Evolutionary conservation across 2,888 invertebrate genomes (phyloP).

Genomic region (Limnephilus lunatus): DNA sequence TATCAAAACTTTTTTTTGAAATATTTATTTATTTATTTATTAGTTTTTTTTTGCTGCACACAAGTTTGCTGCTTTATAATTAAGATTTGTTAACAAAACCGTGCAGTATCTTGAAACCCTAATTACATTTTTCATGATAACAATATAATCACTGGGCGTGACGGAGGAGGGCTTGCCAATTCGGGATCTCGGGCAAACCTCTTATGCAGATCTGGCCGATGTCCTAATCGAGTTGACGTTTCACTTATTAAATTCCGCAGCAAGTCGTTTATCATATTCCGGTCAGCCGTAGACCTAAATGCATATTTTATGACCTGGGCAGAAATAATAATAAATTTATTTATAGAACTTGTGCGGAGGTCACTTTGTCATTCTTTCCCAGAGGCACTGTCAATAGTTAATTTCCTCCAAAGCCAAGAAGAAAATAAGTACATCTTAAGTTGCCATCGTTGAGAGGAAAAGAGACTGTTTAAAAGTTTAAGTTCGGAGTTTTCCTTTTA

Average conservation of each 20-base stretch:
- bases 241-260: neutral
- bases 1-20: too few relatives aligned
- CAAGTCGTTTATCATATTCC: neutral
- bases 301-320: neutral
- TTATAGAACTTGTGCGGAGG: neutral
- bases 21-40: too few relatives aligned
- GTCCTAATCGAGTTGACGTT: neutral
- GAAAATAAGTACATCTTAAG: neutral
- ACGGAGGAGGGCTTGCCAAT: neutral
- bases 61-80: too few relatives aligned
- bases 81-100: too few relatives aligned
- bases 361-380: conserved; percentile 9
- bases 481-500: neutral
- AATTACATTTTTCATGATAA: neutral
- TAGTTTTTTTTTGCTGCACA: too few relatives aligned
- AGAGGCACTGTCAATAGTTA: conserved; percentile 13
- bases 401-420: neutral
- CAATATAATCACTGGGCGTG: too few relatives aligned
- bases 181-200: neutral
- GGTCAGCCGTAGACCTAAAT: neutral
- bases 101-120: neutral
- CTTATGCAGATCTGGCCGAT: neutral
- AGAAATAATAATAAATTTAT: neutral
- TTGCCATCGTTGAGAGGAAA: neutral
- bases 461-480: neutral